Evolutionary conservation across 2,888 invertebrate genomes (phyloP).

Genomic region (Drosophila robusta): DNA sequence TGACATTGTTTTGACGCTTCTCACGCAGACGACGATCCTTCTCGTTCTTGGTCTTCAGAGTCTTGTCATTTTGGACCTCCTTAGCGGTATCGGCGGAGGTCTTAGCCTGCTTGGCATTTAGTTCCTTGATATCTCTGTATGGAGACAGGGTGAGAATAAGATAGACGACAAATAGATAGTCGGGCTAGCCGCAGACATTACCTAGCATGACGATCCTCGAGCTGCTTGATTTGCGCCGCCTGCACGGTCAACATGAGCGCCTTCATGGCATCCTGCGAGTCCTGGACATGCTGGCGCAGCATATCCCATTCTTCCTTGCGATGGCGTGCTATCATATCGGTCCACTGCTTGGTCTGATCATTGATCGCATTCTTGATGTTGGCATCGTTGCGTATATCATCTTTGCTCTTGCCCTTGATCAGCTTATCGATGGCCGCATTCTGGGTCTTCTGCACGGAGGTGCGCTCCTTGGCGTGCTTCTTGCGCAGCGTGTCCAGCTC

Average conservation of each 20-base stretch:
- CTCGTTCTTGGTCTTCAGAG: slow-evolving; percentile 97
- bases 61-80: slow-evolving; percentile 98
- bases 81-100: slow-evolving; percentile 98
- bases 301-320: slow-evolving; percentile 93
- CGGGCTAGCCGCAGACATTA: slow-evolving; percentile 26
- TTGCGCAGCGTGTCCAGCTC: slow-evolving; percentile 96
- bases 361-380: slow-evolving; percentile 92
- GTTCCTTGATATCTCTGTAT: slow-evolving; percentile 95
- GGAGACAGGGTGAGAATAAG: no score
- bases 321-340: slow-evolving; percentile 93
- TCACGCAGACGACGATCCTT: slow-evolving; percentile 96
- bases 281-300: slow-evolving; percentile 92
- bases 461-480: slow-evolving; percentile 96
- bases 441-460: slow-evolving; percentile 95
- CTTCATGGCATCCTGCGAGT: slow-evolving; percentile 90
- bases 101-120: slow-evolving; percentile 97
- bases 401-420: slow-evolving; percentile 96
- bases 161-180: no score
- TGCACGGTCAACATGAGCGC: slow-evolving; percentile 94
- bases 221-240: slow-evolving; percentile 93
- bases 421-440: slow-evolving; percentile 96
- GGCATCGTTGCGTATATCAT: slow-evolving; percentile 92
- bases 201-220: slow-evolving; percentile 94
- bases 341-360: slow-evolving; percentile 98
- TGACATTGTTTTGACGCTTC: slow-evolving; percentile 98